These are phyloP conservation scores for Episyrphus balteatus DNA, from an alignment of 1,140 invertebrate genomes.

Conservation along the genomic window DNA sequence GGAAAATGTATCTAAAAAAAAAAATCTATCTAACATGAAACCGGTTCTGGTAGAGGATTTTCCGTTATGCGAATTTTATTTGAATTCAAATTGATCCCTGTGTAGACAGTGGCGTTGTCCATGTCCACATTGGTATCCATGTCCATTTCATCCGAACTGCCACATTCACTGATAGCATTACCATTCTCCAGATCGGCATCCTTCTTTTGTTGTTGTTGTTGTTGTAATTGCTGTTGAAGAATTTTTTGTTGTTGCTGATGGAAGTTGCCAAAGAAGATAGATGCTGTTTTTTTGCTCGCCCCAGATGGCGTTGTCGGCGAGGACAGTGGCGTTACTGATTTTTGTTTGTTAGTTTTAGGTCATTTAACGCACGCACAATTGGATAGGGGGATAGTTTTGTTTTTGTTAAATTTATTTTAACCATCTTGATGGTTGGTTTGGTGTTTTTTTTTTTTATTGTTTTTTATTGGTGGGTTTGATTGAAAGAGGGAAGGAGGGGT, in stretches of 20 bases:
- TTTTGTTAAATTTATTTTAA: neutral
- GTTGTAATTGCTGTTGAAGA: constrained; percentile 15
- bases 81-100: neutral
- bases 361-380: too few relatives aligned
- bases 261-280: constrained; percentile 35
- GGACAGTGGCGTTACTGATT: constrained; percentile 29
- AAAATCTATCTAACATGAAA: constrained; percentile 7
- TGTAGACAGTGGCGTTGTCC: constrained; percentile 3
- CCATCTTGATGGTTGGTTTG: neutral
- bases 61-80: constrained; percentile 37
- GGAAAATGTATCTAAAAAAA: too few relatives aligned
- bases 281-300: constrained; percentile 31
- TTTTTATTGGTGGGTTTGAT: too few relatives aligned
- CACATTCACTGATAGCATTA: neutral
- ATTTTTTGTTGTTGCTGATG: constrained; percentile 15
- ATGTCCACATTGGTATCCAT: constrained; percentile 22
- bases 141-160: constrained; percentile 24
- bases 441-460: too few relatives aligned
- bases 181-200: neutral
- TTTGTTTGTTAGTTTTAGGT: neutral
- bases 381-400: too few relatives aligned
- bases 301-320: constrained; percentile 32
- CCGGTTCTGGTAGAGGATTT: constrained; percentile 36
- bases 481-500: too few relatives aligned
- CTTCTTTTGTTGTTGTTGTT: constrained; percentile 9